Percentiles rank a stretch among this genome's conserved stretches.
Evolutionary conservation across 1,140 invertebrate genomes (phyloP).

Genomic region (Hylyphantes graminicola): DNA sequence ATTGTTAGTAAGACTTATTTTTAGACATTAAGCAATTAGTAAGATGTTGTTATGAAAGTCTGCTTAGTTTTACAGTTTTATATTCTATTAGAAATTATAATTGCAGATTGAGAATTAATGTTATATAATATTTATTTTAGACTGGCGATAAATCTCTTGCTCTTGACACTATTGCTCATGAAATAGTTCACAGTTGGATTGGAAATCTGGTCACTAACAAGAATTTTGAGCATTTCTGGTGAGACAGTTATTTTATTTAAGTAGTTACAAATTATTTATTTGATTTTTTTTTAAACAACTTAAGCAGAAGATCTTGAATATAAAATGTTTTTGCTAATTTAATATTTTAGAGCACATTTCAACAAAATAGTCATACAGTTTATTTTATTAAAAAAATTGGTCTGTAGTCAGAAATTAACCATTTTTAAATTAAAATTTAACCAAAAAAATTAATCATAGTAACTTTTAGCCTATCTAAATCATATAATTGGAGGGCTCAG

Average conservation of each 20-base stretch:
- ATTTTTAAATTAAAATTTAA: too few relatives aligned
- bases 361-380: too few relatives aligned
- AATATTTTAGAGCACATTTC: not conserved
- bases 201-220: slow-evolving; percentile 94
- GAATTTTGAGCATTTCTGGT: slow-evolving; percentile 96
- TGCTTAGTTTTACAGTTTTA: too few relatives aligned
- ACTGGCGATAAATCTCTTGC: slow-evolving; percentile 91
- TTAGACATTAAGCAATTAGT: not conserved
- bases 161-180: slow-evolving; percentile 86
- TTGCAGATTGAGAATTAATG: not conserved
- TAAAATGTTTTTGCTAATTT: not conserved
- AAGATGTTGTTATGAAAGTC: too few relatives aligned
- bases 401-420: too few relatives aligned
- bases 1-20: slow-evolving; percentile 71
- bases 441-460: too few relatives aligned
- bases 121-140: slow-evolving; percentile 65
- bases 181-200: slow-evolving; percentile 97
- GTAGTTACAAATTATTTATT: not conserved
- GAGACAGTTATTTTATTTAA: slow-evolving; percentile 21
- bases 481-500: too few relatives aligned
- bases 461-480: too few relatives aligned
- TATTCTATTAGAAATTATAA: not conserved
- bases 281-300: not conserved
- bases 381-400: not conserved
- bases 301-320: not conserved